phyloP scores from a whole-genome alignment of 2,797 vertebrate genomes.

The Merluccius polli region DNA sequence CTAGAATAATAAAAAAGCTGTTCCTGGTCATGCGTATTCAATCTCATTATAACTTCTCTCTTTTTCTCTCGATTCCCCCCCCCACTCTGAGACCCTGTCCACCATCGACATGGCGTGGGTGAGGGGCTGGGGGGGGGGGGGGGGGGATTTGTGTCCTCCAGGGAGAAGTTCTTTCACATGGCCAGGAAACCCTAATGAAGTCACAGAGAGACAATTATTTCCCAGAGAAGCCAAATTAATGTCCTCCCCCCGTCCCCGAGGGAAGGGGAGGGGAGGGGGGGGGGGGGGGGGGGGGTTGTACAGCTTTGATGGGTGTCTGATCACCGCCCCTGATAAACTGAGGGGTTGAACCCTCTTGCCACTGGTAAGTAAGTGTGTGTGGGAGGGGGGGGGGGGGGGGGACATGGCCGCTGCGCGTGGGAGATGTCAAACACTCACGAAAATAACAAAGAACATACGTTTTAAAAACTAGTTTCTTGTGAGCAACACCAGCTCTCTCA shows the following conservation, averaged over 20 bases:
- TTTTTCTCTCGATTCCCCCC: slow-evolving; percentile 83
- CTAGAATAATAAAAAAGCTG: slow-evolving; percentile 75
- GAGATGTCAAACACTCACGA: neutral
- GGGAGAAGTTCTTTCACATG: slow-evolving; percentile 83
- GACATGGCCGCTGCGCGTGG: neutral
- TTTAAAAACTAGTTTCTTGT: neutral
- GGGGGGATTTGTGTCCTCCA: slow-evolving; percentile 72
- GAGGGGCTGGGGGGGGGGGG: too few species aligned
- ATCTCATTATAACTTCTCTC: slow-evolving; percentile 92
- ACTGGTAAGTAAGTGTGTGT: slow-evolving; percentile 65
- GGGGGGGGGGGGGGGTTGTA: slow-evolving; percentile 83
- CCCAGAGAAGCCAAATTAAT: slow-evolving; percentile 81
- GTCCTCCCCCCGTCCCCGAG: slow-evolving; percentile 78
- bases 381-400: slow-evolving; percentile 48
- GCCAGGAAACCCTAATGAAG: slow-evolving; percentile 82
- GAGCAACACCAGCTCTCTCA: neutral
- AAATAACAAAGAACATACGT: neutral
- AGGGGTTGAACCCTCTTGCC: slow-evolving; percentile 71
- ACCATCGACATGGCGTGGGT: slow-evolving; percentile 73
- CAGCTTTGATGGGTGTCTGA: slow-evolving; percentile 83
- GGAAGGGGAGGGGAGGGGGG: slow-evolving; percentile 76
- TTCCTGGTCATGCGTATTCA: slow-evolving; percentile 89
- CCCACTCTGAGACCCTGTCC: slow-evolving; percentile 81
- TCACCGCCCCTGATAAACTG: slow-evolving; percentile 78
- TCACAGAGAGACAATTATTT: slow-evolving; percentile 84